phyloP scores from a whole-genome alignment of 1,140 invertebrate genomes.

The Trichogramma pretiosum region DNA sequence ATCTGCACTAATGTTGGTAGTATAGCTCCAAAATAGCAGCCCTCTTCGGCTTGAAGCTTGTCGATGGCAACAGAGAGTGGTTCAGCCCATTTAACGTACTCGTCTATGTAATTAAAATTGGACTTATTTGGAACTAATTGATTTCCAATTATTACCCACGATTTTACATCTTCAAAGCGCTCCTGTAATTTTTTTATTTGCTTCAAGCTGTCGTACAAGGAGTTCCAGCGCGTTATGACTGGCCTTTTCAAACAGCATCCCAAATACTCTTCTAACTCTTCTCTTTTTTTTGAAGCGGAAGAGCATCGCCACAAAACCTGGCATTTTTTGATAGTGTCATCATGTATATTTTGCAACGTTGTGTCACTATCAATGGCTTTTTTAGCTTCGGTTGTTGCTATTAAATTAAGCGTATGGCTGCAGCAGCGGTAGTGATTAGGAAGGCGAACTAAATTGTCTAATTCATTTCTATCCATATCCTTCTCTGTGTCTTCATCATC shows the following conservation, averaged over 20 bases:
- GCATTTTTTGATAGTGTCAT: constrained; percentile 1
- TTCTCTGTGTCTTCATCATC: neutral
- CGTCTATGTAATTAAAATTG: constrained; percentile 11
- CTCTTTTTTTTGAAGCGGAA: neutral
- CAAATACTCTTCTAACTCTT: too few relatives aligned
- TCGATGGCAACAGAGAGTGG: constrained; percentile 9
- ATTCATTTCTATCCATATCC: neutral
- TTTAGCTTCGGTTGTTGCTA: constrained; percentile 2
- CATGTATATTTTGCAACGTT: neutral
- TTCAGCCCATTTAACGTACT: constrained; percentile 3
- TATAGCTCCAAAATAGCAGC: constrained; percentile 10
- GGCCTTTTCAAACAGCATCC: constrained; percentile 2
- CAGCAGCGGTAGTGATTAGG: neutral
- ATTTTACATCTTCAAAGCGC: neutral
- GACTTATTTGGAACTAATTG: neutral
- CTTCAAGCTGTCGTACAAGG: constrained; percentile 5
- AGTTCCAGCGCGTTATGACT: constrained; percentile 13
- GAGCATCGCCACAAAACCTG: constrained; percentile 6
- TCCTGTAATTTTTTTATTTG: constrained; percentile 8
- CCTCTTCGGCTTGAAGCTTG: constrained; percentile 2
- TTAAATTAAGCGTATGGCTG: constrained; percentile 8
- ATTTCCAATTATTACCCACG: neutral
- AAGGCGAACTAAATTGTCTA: too few relatives aligned
- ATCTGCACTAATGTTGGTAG: too few relatives aligned
- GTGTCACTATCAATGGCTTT: neutral